Evolutionary conservation across 2,797 vertebrate genomes (phyloP), one percentile per base, ranked within the genome.

Genomic region (Aselliscus stoliczkanus): DNA sequence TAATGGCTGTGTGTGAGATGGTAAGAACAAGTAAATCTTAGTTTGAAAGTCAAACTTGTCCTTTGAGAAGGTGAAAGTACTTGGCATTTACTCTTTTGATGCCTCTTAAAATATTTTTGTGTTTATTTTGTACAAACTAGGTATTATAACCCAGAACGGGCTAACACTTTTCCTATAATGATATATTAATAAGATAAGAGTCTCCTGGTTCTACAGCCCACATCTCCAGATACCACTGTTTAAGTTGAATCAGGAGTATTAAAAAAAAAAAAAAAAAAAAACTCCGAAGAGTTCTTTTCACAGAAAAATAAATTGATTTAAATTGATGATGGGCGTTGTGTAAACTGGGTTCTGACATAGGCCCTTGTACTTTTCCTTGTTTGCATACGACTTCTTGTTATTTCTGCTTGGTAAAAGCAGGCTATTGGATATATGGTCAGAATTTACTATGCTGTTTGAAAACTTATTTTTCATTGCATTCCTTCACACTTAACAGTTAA

Each of bases 231-330:
- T 31, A 62, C 65, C 44, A 69, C n/a, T 72, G 54, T 80, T 90
- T 88, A n/a, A 56, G 17, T 60, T 79, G 83, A 64, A 93, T 73
- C 20, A 15, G 27, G 60, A 90, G 56, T 87, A 37, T 64, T 65
- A 73, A 94, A 87, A 92, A n/a, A n/a, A n/a, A n/a, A 87, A 92
- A 72, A 42, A n/a, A n/a, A n/a, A n/a, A n/a, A 87, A 92, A 72
- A 42, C 37, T 56, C 44, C 50, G 62, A 80, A 44, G 31, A n/a
- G 5, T 12, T 77, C 34, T 75, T 87, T 84, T 44, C 21, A 34
- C 34, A 70, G 88, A 89, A 80, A 89, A 91, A 54, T 44, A 18
- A 52, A 47, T 52, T 87, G 50, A 76, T 90, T 69, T 54, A 77
- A 80, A 67, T 88, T 56, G 70, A 52, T 60, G 60, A 81, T 76